A percentile compares a stretch with the other conserved stretches of the same genome.
These are phyloP conservation scores for Seriola quinqueradiata DNA, from an alignment of 2,113 vertebrate genomes.

Conservation along the genomic window DNA sequence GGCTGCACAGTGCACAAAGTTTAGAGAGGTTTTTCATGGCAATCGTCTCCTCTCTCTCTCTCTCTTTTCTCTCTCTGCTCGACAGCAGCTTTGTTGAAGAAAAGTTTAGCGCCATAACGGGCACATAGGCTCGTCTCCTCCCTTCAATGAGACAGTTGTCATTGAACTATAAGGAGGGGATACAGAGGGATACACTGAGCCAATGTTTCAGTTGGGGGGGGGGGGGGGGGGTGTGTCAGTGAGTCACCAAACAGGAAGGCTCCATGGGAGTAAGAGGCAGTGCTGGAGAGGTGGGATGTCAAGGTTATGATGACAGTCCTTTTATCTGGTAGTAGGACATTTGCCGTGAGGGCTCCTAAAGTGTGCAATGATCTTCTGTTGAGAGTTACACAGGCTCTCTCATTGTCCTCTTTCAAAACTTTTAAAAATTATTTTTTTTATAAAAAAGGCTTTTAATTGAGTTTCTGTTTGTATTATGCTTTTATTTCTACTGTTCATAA, in stretches of 20 bases:
- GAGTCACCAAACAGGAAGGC: slow-evolving; percentile 49
- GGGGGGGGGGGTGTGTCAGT: slow-evolving; percentile 28
- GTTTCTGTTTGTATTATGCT: too few relatives aligned
- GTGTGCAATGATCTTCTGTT: too few relatives aligned
- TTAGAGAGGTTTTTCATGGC: not conserved
- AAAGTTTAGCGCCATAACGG: not conserved
- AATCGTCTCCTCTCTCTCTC: not conserved
- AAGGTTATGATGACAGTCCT: not conserved
- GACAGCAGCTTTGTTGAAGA: not conserved
- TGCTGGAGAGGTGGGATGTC: slow-evolving; percentile 2
- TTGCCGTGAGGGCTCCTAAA: too few relatives aligned
- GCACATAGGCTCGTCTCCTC: slow-evolving; percentile 12
- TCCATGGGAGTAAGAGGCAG: not conserved
- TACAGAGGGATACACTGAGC: slow-evolving; percentile 4
- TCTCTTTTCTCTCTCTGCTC: not conserved
- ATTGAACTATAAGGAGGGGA: slow-evolving; percentile 40
- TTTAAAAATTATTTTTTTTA: too few relatives aligned
- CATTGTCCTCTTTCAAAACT: too few relatives aligned
- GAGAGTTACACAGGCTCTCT: too few relatives aligned
- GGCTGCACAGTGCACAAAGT: not conserved
- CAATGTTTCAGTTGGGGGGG: slow-evolving; percentile 12
- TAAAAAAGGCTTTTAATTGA: too few relatives aligned
- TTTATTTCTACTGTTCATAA: too few relatives aligned
- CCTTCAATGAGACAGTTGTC: slow-evolving; percentile 53
- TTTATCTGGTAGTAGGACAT: not conserved